Conservation (phyloP, 2,797 vertebrate species). For the Takifugu ocellatus region DNA sequence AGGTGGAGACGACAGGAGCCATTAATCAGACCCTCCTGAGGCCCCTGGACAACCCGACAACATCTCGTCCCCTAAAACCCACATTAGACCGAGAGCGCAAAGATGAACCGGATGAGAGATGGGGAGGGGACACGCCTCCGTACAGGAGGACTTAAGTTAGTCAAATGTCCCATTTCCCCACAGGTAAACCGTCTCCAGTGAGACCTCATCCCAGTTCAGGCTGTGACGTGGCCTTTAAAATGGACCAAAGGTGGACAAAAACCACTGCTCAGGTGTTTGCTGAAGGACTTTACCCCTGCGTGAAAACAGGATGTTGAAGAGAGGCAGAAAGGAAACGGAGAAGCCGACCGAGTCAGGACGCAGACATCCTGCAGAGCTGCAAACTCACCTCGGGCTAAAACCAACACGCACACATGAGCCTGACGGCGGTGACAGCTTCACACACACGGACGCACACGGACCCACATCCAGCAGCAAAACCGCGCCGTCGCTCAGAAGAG, state of each 20-base stretch:
- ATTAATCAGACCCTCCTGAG: background rate
- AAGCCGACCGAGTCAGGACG: slow-evolving; percentile 49
- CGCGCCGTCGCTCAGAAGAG: background rate
- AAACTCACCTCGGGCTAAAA: slow-evolving; percentile 7
- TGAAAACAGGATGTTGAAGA: slow-evolving; percentile 55
- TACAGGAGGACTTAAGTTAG: too few species aligned
- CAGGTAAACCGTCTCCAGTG: too few species aligned
- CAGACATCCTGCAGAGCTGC: slow-evolving; percentile 57
- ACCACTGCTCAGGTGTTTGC: background rate
- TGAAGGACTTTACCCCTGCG: slow-evolving; percentile 11
- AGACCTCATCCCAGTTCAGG: too few species aligned
- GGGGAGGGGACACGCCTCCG: too few species aligned
- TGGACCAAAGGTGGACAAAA: too few species aligned
- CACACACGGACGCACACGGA: too few species aligned
- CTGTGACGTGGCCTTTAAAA: too few species aligned
- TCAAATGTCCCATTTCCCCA: too few species aligned
- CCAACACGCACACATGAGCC: background rate
- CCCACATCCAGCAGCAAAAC: too few species aligned
- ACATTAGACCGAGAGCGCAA: background rate
- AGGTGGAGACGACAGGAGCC: background rate
- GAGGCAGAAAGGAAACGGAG: slow-evolving; percentile 40
- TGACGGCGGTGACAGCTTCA: too few species aligned
- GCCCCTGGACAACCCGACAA: too few species aligned
- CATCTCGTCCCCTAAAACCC: background rate
- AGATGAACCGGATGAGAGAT: too few species aligned